Conservation (phyloP, 2,113 vertebrate genomes). For the Pagrus major region DNA sequence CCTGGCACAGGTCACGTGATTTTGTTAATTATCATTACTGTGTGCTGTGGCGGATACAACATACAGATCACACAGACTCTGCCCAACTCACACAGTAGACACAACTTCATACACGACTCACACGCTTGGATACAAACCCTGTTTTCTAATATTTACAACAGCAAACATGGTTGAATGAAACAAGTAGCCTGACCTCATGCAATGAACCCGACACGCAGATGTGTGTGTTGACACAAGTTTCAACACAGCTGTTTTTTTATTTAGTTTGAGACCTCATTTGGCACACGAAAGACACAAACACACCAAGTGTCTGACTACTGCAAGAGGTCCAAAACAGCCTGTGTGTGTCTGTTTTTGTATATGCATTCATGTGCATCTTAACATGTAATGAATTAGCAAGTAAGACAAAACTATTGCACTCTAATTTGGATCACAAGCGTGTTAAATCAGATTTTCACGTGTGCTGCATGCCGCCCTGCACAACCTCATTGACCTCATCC, state of each 20-base stretch:
- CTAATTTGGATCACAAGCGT: background rate
- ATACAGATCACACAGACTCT: conserved; percentile 23
- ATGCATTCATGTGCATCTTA: background rate
- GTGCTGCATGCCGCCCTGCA: conserved; percentile 30
- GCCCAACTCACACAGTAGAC: background rate
- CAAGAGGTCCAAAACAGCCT: background rate
- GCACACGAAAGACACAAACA: conserved; percentile 49
- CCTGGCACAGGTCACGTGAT: conserved; percentile 63
- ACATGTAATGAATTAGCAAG: conserved; percentile 2
- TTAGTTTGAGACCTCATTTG: conserved; percentile 49
- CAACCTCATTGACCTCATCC: conserved; percentile 67
- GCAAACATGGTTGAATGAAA: conserved; percentile 31
- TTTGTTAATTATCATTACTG: conserved; percentile 45
- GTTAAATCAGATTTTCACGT: conserved; percentile 4
- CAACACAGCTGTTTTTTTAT: conserved; percentile 73
- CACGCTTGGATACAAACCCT: background rate
- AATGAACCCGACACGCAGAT: conserved; percentile 21
- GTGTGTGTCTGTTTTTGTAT: background rate
- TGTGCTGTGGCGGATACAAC: conserved; percentile 29
- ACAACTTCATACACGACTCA: background rate
- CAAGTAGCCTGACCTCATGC: conserved; percentile 33
- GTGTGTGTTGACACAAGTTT: conserved; percentile 56
- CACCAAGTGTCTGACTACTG: conserved; percentile 33
- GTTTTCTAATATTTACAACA: conserved; percentile 26
- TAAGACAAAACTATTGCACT: background rate